Base-by-base conservation (phyloP, 1,140 invertebrate genomes). In the Pantala flavescens region DNA sequence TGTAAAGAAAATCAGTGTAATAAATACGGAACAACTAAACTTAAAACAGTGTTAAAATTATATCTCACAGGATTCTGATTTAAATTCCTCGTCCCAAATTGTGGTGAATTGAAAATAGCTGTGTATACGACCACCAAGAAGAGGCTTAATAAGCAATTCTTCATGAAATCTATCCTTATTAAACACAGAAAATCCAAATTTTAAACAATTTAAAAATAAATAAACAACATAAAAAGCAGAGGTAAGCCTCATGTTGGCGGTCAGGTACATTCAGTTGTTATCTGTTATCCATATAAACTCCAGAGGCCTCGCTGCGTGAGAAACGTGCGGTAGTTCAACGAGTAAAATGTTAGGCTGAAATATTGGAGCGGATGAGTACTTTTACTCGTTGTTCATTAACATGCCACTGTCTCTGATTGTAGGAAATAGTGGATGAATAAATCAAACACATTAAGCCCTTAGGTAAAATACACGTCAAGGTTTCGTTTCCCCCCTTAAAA, bases 71-170 rank as follows among this genome's bases (percentile, higher is more conserved):
- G 83, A 81, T 78, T 87, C 75, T 76, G 74, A 71, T 77, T 81
- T 77, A 36, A 80, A 76, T 71, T 80, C 78, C 42, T 80, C 77
- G 78, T 92, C 86, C 90, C 91, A 93, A 75, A 88, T 80, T 3
- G 91, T 93, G 43, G 89, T 90, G 83, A 96, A 96, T 82, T 95
- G 92, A 81, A 96, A 95, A 83, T 92, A 90, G 16, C 90, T 88
- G 81, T 94, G 92, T 71, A 95, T 84, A 84, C 93, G 90, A 76
- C 91, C 90, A 80, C 85, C 90, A 43, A 87, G 82, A 55, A 96
- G 81, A 0, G 92, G 91, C 80, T 92, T 93, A 21, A 96, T 83
- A 73, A 92, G 86, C 23, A 95, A 83, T 81, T 95, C 92, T 84
- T 96, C 94, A 75, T 88, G 84, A 81, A 92, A 94, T 70, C 81